A percentile compares a stretch with the other conserved stretches of the same genome.
Conservation (phyloP, 2,113 vertebrate genomes). For the Carassius carassius region DNA sequence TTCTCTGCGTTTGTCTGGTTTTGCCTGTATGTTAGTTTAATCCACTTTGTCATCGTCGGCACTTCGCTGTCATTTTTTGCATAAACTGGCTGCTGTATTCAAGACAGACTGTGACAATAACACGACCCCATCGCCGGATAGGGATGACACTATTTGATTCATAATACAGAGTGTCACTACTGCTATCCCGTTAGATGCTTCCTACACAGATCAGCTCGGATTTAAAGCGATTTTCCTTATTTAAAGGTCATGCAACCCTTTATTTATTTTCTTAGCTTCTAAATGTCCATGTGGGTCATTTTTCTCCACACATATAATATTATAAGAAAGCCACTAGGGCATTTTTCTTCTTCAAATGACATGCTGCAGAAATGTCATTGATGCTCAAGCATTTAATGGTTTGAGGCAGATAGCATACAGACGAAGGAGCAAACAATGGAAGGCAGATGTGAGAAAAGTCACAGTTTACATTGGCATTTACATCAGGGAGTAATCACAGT, state of each 20-base stretch:
- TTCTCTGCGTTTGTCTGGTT: not conserved
- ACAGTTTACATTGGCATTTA: not conserved
- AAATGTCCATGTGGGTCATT: not conserved
- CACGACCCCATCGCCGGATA: not conserved
- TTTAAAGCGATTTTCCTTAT: conserved; percentile 6
- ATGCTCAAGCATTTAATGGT: not conserved
- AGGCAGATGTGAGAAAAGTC: not conserved
- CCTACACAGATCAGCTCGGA: conserved; percentile 14
- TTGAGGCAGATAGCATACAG: not conserved
- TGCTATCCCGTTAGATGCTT: not conserved
- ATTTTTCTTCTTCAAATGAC: not conserved
- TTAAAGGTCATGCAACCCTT: conserved; percentile 27
- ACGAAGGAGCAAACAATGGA: not conserved
- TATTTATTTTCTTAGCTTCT: not conserved
- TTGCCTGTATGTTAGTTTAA: not conserved
- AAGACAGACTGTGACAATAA: not conserved
- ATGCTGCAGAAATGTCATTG: not conserved
- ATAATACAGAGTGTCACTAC: not conserved
- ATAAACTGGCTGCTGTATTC: not conserved
- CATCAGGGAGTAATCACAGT: not conserved
- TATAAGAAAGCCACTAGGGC: not conserved
- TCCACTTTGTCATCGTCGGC: not conserved
- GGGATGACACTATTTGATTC: conserved; percentile 12
- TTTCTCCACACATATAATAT: not conserved
- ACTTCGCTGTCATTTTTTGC: conserved; percentile 15